These are phyloP conservation scores for Hemicrepidius hirtus DNA, from an alignment of 2,888 invertebrate genomes.

Conservation along the genomic window DNA sequence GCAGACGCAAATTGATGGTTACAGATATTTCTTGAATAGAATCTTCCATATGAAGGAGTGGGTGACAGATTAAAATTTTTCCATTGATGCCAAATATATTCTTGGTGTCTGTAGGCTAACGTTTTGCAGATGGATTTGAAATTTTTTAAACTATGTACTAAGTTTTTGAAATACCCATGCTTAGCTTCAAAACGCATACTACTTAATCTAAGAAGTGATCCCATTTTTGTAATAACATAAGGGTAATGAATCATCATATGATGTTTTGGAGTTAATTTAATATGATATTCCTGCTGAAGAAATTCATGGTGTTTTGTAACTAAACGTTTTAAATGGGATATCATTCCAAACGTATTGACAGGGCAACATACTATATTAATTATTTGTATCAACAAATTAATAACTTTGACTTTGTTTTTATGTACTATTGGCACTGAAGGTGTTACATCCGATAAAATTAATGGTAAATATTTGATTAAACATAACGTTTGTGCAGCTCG, in stretches of 20 bases:
- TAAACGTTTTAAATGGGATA: too few relatives aligned
- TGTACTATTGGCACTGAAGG: slow-evolving; percentile 4
- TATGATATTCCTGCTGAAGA: slow-evolving; percentile 28
- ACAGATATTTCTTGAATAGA: background rate
- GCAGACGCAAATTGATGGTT: background rate
- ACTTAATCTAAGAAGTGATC: slow-evolving; percentile 34
- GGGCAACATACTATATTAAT: too few relatives aligned
- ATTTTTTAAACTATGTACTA: slow-evolving; percentile 41
- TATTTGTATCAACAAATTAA: slow-evolving; percentile 16
- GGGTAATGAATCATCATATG: slow-evolving; percentile 44
- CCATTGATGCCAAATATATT: slow-evolving; percentile 42
- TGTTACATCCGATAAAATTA: slow-evolving; percentile 35
- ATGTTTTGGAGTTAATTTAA: slow-evolving; percentile 42
- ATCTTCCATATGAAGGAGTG: slow-evolving; percentile 23
- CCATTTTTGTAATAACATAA: slow-evolving; percentile 42
- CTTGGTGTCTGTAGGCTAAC: slow-evolving; percentile 39
- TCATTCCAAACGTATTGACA: too few relatives aligned
- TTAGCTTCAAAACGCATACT: slow-evolving; percentile 46
- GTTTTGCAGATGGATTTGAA: slow-evolving; percentile 41
- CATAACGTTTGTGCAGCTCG: slow-evolving; percentile 43
- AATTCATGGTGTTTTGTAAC: too few relatives aligned
- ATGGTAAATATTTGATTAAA: slow-evolving; percentile 48
- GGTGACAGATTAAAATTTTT: slow-evolving; percentile 8
- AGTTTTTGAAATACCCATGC: slow-evolving; percentile 42
- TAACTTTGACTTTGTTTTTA: slow-evolving; percentile 19